Conservation (phyloP, 1,140 invertebrate genomes). For the Drosophila sp. region DNA sequence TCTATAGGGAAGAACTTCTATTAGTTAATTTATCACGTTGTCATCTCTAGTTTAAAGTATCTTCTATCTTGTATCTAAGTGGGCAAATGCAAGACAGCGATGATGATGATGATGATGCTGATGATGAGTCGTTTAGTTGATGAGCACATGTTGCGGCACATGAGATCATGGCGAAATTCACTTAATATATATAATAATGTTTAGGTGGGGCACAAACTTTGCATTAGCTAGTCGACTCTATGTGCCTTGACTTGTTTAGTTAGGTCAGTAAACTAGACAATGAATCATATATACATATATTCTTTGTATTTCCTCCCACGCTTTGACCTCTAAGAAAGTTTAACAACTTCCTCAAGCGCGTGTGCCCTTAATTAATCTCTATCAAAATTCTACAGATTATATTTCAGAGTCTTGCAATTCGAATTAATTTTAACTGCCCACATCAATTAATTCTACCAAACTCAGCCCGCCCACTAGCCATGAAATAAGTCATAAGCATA, state of each 20-base stretch:
- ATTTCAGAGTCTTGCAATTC: constrained; percentile 21
- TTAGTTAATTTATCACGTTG: neutral
- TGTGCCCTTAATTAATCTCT: constrained; percentile 64
- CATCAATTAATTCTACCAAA: constrained; percentile 52
- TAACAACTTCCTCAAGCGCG: constrained; percentile 39
- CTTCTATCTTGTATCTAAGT: constrained; percentile 33
- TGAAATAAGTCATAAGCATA: constrained; percentile 24
- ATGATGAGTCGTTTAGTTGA: constrained; percentile 29
- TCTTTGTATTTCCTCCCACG: constrained; percentile 34
- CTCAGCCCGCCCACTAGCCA: constrained; percentile 55
- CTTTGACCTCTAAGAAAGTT: constrained; percentile 49
- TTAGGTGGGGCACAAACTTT: constrained; percentile 13
- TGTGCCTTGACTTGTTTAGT: constrained; percentile 6
- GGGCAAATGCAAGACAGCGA: constrained; percentile 19
- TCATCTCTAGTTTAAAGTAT: constrained; percentile 13
- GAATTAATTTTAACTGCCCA: constrained; percentile 63
- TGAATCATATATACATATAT: constrained; percentile 27
- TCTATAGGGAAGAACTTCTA: no score
- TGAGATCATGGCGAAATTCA: constrained; percentile 62
- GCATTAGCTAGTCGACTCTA: constrained; percentile 1
- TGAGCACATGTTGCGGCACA: constrained; percentile 29
- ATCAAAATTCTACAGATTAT: constrained; percentile 36
- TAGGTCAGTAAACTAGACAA: constrained; percentile 36
- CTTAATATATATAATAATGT: constrained; percentile 13
- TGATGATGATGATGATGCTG: constrained; percentile 20